Percentiles rank a stretch among this genome's conserved stretches.
Evolutionary conservation across 1,140 invertebrate species (phyloP).

Genomic region (Nymphalis io): DNA sequence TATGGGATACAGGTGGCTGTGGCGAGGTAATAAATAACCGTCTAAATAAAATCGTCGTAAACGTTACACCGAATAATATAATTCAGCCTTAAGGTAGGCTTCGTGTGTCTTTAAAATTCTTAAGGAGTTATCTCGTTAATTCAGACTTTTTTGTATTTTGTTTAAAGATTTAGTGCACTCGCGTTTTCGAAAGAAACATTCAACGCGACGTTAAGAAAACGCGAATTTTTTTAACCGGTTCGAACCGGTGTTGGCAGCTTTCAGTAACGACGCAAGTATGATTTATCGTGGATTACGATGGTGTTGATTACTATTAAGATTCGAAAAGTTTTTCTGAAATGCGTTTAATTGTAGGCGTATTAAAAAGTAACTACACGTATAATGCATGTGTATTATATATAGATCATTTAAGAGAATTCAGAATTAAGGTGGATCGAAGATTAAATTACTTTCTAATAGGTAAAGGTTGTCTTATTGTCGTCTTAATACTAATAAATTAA

Average conservation of each 20-base stretch:
- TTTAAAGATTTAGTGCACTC: conserved; percentile 33
- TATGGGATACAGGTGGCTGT: conserved; percentile 57
- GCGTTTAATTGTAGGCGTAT: too few species aligned
- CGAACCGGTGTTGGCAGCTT: too few species aligned
- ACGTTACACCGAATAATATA: conserved; percentile 57
- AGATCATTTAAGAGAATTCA: too few species aligned
- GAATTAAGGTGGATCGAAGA: background rate
- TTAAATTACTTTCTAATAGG: background rate
- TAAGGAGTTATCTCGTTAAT: conserved; percentile 43
- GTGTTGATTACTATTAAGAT: conserved; percentile 1
- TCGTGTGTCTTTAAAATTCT: conserved; percentile 46
- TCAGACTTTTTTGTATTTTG: conserved; percentile 36
- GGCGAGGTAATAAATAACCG: conserved; percentile 58
- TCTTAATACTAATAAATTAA: too few species aligned
- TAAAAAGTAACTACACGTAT: too few species aligned
- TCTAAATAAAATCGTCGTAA: conserved; percentile 58
- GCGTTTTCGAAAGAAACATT: background rate
- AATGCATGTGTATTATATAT: too few species aligned
- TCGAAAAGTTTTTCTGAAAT: too few species aligned
- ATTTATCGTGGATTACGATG: conserved; percentile 22
- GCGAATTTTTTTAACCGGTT: too few species aligned
- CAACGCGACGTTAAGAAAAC: too few species aligned
- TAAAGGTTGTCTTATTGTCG: too few species aligned
- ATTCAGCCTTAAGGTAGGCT: conserved; percentile 38
- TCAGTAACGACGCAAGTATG: conserved; percentile 21